These are phyloP conservation scores for Epicauta chinensis DNA, from an alignment of 1,140 invertebrate genomes.

Conservation along the genomic window DNA sequence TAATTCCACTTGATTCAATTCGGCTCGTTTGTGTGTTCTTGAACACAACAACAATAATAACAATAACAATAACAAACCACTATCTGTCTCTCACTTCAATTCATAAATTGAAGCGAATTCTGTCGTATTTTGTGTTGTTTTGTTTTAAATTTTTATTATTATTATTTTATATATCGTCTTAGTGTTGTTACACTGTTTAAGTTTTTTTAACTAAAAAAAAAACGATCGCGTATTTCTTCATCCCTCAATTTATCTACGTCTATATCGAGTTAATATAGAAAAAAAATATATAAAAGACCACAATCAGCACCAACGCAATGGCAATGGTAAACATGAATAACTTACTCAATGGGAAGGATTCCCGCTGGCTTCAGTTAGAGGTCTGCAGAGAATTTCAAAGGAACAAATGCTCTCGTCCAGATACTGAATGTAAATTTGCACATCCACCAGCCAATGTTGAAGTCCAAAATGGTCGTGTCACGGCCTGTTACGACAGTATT, in stretches of 20 bases:
- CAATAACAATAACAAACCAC: neutral
- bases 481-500: constrained; percentile 99
- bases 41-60: neutral
- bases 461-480: constrained; percentile 99
- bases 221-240: neutral
- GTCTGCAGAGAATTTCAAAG: constrained; percentile 99
- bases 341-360: constrained; percentile 96
- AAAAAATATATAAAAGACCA: constrained; percentile 12
- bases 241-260: neutral
- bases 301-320: constrained; percentile 53
- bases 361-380: constrained; percentile 98
- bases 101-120: constrained; percentile 6
- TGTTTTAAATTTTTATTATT: no score
- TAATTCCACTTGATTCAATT: constrained; percentile 34
- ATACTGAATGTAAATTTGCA: constrained; percentile 99
- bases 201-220: constrained; percentile 9
- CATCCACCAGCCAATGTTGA: constrained; percentile 99
- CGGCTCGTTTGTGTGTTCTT: constrained; percentile 6
- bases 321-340: constrained; percentile 97
- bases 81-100: constrained; percentile 3
- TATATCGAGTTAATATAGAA: constrained; percentile 1
- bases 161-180: no score
- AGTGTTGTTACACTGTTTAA: no score
- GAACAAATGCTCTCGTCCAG: constrained; percentile 97
- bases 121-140: constrained; percentile 26